These are phyloP conservation scores for Erebia aethiops DNA, from an alignment of 2,888 invertebrate genomes.

Conservation along the genomic window DNA sequence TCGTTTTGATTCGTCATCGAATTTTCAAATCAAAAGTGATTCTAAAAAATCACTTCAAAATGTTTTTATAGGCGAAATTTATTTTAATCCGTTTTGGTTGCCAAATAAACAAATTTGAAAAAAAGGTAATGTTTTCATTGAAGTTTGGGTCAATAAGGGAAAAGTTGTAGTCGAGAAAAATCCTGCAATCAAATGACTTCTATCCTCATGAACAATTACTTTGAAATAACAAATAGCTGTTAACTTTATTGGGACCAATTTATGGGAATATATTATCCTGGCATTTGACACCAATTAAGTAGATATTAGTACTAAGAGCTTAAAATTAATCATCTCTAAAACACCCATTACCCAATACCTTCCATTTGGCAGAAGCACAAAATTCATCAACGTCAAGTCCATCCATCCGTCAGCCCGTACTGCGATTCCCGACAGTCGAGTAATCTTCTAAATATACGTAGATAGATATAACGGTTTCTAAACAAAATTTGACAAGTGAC, in stretches of 20 bases:
- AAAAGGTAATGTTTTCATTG: no score
- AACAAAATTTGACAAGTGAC: background rate
- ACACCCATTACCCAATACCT: slow-evolving; percentile 13
- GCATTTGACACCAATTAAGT: no score
- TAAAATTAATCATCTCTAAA: slow-evolving; percentile 27
- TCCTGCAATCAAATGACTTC: background rate
- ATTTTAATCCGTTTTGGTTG: no score
- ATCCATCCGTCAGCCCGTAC: slow-evolving; percentile 6
- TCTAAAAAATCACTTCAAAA: no score
- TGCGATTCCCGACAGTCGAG: background rate
- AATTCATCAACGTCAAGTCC: slow-evolving; percentile 17
- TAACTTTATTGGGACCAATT: background rate
- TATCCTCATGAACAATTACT: background rate
- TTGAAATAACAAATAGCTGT: background rate
- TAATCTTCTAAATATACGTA: background rate
- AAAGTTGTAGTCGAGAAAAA: background rate
- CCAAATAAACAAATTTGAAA: no score
- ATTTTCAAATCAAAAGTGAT: no score
- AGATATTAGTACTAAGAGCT: slow-evolving; percentile 11
- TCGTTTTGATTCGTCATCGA: no score
- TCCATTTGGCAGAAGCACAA: slow-evolving; percentile 29
- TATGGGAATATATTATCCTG: background rate
- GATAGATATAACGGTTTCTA: slow-evolving; percentile 6
- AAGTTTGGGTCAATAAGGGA: no score
- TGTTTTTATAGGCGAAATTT: no score